These are phyloP conservation scores for Mylabris phalerata DNA, from an alignment of 1,140 invertebrate genomes.

Conservation along the genomic window DNA sequence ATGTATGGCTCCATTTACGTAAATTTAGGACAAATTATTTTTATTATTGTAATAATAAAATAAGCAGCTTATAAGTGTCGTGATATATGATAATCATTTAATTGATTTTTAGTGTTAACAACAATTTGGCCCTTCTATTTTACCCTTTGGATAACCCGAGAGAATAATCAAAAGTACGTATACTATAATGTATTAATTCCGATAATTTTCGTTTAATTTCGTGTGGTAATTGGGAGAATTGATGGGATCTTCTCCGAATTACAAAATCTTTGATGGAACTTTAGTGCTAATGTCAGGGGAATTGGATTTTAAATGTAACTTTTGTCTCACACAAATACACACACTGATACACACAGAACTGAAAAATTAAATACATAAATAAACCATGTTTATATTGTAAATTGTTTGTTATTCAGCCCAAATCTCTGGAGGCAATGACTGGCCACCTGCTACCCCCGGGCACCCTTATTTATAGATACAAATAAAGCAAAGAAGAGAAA, in stretches of 20 bases:
- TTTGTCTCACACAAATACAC: neutral
- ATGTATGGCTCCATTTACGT: conserved; percentile 24
- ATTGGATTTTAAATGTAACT: too few relatives aligned
- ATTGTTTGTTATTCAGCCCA: conserved; percentile 12
- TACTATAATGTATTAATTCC: too few relatives aligned
- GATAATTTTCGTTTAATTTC: too few relatives aligned
- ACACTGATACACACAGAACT: conserved; percentile 22
- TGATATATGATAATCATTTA: conserved; percentile 33
- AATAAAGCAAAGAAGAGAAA: neutral
- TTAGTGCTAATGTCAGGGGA: too few relatives aligned
- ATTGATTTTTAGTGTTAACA: neutral
- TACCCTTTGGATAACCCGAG: too few relatives aligned
- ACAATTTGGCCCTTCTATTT: neutral
- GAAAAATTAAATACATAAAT: conserved; percentile 25
- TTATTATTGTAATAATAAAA: conserved; percentile 28
- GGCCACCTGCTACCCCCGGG: too few relatives aligned
- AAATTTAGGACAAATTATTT: conserved; percentile 32
- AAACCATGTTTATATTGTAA: conserved; percentile 36
- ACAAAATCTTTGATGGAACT: too few relatives aligned
- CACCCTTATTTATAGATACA: neutral
- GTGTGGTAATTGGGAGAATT: too few relatives aligned
- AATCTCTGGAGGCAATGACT: neutral
- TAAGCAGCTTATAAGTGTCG: conserved; percentile 35
- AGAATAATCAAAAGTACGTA: too few relatives aligned
- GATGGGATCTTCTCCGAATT: too few relatives aligned